Percentiles rank a stretch among this genome's conserved stretches.
Evolutionary conservation across 2,888 invertebrate species (phyloP).

Genomic region (Opisthograptis luteolata): DNA sequence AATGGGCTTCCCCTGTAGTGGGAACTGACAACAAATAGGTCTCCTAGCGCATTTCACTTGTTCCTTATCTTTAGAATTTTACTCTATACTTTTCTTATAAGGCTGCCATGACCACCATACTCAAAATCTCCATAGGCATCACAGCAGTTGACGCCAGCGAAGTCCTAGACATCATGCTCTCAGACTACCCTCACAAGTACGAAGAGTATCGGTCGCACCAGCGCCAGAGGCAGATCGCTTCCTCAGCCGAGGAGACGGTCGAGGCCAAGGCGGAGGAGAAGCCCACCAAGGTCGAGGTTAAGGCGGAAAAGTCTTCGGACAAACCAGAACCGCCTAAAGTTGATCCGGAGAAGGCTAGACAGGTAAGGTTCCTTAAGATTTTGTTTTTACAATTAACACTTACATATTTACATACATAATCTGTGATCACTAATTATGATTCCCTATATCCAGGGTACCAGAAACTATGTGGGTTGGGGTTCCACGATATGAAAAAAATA

Average conservation of each 20-base stretch:
- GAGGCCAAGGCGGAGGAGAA: slow-evolving; percentile 57
- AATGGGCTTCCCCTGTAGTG: too few relatives aligned
- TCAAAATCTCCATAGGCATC: slow-evolving; percentile 80
- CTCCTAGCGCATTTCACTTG: too few relatives aligned
- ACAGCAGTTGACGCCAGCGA: slow-evolving; percentile 97
- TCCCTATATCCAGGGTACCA: too few relatives aligned
- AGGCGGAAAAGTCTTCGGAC: slow-evolving; percentile 55
- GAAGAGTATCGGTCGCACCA: slow-evolving; percentile 93
- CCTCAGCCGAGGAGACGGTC: slow-evolving; percentile 36
- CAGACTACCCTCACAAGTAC: slow-evolving; percentile 97
- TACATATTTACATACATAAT: neutral
- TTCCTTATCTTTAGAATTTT: too few relatives aligned
- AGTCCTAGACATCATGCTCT: slow-evolving; percentile 97
- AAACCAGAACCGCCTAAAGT: slow-evolving; percentile 70
- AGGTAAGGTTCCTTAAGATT: slow-evolving; percentile 48
- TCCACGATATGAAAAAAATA: too few relatives aligned
- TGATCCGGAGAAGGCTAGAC: slow-evolving; percentile 73
- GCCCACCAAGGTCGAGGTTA: slow-evolving; percentile 58
- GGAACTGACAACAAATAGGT: too few relatives aligned
- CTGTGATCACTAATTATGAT: too few relatives aligned
- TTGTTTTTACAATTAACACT: neutral
- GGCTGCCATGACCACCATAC: too few relatives aligned
- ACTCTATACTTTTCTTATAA: too few relatives aligned
- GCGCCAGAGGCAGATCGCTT: slow-evolving; percentile 76
- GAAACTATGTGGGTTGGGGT: too few relatives aligned